Percentiles rank a stretch among this genome's conserved stretches.
These are phyloP conservation scores for Sebastolobus altivelis DNA, from an alignment of 2,797 vertebrate species.

Conservation along the genomic window DNA sequence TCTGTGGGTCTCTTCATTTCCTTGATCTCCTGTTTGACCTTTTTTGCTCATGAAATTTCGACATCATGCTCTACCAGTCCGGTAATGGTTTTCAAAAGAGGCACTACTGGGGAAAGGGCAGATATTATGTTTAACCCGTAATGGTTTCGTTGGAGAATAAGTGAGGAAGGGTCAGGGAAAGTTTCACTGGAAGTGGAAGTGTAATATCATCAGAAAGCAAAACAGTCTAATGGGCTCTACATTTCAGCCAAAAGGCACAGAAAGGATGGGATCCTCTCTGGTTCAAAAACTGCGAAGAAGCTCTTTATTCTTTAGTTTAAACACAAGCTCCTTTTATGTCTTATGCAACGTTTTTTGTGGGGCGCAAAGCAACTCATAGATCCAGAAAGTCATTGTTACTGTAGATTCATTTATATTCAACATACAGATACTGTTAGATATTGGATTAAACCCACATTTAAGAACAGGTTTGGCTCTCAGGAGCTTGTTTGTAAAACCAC, in stretches of 20 bases:
- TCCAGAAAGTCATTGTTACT: slow-evolving; percentile 1
- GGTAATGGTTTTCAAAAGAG: slow-evolving; percentile 50
- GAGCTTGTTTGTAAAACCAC: neutral
- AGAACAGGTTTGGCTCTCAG: neutral
- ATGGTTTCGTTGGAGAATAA: slow-evolving; percentile 47
- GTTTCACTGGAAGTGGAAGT: slow-evolving; percentile 24
- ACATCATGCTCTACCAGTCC: slow-evolving; percentile 24
- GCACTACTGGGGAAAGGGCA: slow-evolving; percentile 40
- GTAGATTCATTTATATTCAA: neutral
- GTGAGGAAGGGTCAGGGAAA: slow-evolving; percentile 32
- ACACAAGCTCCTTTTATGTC: slow-evolving; percentile 12
- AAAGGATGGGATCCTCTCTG: slow-evolving; percentile 10
- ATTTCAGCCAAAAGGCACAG: slow-evolving; percentile 11
- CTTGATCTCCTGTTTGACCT: slow-evolving; percentile 33
- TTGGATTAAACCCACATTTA: neutral
- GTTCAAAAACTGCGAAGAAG: neutral
- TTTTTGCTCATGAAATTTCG: slow-evolving; percentile 42
- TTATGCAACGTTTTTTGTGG: slow-evolving; percentile 21
- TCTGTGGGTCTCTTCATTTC: slow-evolving; percentile 25
- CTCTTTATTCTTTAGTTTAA: slow-evolving; percentile 12
- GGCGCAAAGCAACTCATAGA: neutral
- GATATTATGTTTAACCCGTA: slow-evolving; percentile 42
- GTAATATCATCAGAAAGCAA: slow-evolving; percentile 26
- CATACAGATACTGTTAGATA: neutral
- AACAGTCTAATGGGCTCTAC: slow-evolving; percentile 18